A percentile compares a stretch with the other conserved stretches of the same genome.
Conservation (phyloP, 2,888 invertebrate genomes). For the Drosophila peninsularis region DNA sequence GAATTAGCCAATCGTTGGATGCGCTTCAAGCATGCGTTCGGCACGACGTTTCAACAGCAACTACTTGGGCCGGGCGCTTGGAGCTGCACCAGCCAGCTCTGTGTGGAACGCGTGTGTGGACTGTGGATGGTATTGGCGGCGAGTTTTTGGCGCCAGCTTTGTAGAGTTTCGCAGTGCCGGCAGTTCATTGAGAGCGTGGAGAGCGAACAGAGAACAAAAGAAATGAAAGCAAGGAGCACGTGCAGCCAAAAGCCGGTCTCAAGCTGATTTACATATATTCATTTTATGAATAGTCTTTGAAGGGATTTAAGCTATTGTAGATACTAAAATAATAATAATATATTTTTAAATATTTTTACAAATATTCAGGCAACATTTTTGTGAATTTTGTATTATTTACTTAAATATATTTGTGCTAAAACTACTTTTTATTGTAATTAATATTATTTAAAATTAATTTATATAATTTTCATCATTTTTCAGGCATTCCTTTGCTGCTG, state of each 20-base stretch:
- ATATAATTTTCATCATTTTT: neutral
- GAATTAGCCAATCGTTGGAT: conserved; percentile 16
- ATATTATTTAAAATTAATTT: neutral
- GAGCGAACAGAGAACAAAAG: conserved; percentile 9
- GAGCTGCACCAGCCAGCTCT: conserved; percentile 55
- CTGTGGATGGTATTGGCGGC: conserved; percentile 67
- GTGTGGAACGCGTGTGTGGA: conserved; percentile 52
- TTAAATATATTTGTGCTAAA: too few species aligned
- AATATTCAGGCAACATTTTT: too few species aligned
- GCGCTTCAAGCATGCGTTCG: conserved; percentile 58
- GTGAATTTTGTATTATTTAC: neutral
- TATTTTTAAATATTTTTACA: neutral
- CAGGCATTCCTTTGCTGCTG: neutral
- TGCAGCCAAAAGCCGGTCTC: conserved; percentile 40
- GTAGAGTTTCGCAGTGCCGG: conserved; percentile 66
- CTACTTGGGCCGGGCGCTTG: conserved; percentile 47
- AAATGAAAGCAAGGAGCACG: conserved; percentile 27
- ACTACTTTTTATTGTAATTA: neutral
- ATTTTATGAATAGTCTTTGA: neutral
- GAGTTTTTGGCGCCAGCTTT: conserved; percentile 70
- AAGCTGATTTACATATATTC: neutral
- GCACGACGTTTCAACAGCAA: conserved; percentile 71
- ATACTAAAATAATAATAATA: neutral
- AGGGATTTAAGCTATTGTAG: too few species aligned
- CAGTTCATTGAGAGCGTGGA: conserved; percentile 21